phyloP scores from a whole-genome alignment of 2,113 vertebrate genomes.

The Plotosus lineatus region DNA sequence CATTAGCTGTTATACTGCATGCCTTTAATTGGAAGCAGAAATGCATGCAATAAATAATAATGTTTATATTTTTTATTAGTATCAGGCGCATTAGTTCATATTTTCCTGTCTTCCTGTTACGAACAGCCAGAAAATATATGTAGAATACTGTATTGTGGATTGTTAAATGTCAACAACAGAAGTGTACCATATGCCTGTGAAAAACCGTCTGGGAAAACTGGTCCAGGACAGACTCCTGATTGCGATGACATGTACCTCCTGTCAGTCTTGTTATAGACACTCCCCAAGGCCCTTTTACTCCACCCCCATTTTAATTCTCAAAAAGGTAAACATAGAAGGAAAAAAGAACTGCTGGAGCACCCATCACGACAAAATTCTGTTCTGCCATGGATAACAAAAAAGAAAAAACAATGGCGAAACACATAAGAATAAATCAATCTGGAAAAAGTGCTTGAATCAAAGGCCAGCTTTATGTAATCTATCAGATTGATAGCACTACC shows the following conservation, averaged over 20 bases:
- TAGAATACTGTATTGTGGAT: slow-evolving; percentile 23
- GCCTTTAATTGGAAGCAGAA: background rate
- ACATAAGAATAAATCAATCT: background rate
- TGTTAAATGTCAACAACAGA: slow-evolving; percentile 10
- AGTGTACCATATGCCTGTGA: slow-evolving; percentile 26
- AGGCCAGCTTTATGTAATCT: background rate
- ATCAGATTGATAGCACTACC: background rate
- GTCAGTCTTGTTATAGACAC: slow-evolving; percentile 25
- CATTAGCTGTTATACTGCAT: background rate
- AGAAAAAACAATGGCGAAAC: background rate
- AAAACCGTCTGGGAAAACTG: slow-evolving; percentile 23
- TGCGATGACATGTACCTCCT: slow-evolving; percentile 26
- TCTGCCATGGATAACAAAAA: background rate
- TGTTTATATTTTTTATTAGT: background rate
- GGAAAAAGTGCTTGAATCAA: background rate
- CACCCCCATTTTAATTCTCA: slow-evolving; percentile 1
- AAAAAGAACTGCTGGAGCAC: background rate
- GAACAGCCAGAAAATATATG: background rate
- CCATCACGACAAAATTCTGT: background rate
- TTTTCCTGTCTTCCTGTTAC: background rate
- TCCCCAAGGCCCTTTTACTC: slow-evolving; percentile 23
- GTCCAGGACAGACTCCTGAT: slow-evolving; percentile 8
- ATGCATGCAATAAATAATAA: slow-evolving; percentile 3
- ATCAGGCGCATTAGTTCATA: background rate
- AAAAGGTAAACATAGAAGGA: slow-evolving; percentile 6